Percentiles rank a stretch among this genome's conserved stretches.
Conservation (phyloP, 2,113 vertebrate genomes). For the Platysternon megacephalum region DNA sequence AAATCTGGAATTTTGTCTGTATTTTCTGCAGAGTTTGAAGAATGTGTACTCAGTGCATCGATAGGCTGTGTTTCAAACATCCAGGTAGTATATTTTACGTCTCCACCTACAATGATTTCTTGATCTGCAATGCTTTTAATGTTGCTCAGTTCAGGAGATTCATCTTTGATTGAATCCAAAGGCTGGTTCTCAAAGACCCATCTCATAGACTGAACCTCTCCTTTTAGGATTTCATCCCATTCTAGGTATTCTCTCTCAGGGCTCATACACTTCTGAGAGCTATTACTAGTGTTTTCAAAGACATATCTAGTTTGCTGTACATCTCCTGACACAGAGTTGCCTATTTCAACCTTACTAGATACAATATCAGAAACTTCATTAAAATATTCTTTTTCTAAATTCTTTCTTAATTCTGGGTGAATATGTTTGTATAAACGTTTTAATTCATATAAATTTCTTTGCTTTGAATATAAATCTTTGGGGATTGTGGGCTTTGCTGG, state of each 20-base stretch:
- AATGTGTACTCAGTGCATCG: conserved; percentile 67
- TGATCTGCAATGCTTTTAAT: conserved; percentile 76
- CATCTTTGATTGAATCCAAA: conserved; percentile 83
- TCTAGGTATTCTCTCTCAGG: conserved; percentile 82
- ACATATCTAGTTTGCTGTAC: conserved; percentile 77
- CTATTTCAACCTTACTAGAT: conserved; percentile 69
- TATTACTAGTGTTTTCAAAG: conserved; percentile 80
- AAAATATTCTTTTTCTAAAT: conserved; percentile 83
- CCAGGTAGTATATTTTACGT: conserved; percentile 86
- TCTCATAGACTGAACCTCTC: conserved; percentile 86
- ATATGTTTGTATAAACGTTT: conserved; percentile 89
- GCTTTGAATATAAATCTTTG: conserved; percentile 83
- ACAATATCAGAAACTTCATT: conserved; percentile 79
- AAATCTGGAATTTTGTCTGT: conserved; percentile 80
- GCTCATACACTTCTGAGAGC: conserved; percentile 76
- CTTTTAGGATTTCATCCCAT: conserved; percentile 87
- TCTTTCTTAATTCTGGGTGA: conserved; percentile 86
- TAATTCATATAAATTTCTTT: conserved; percentile 84
- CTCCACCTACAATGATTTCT: conserved; percentile 84
- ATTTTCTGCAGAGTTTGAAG: conserved; percentile 62
- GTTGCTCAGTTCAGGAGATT: conserved; percentile 74
- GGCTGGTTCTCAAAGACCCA: conserved; percentile 90
- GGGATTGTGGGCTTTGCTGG: conserved; percentile 66
- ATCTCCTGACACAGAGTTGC: conserved; percentile 75
- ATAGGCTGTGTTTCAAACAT: conserved; percentile 91